Evolutionary conservation across 2,113 vertebrate genomes (phyloP), one percentile per base, ranked within the genome.

Genomic region (Misgurnus mizolepis): DNA sequence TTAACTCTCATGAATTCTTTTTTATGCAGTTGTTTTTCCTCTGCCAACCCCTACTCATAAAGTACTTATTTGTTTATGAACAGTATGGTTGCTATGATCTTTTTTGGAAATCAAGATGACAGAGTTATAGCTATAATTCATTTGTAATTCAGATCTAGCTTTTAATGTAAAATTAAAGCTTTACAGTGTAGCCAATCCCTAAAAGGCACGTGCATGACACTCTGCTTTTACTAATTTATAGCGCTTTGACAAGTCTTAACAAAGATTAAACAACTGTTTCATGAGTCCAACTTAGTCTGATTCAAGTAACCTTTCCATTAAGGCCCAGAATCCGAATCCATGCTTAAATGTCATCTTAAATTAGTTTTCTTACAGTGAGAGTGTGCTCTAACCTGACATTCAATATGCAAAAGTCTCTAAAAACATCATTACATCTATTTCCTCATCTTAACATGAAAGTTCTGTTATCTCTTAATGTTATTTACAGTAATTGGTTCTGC

Each of bases 391-490:
- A 75, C 58, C 62, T 73, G n/a, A 64, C 58, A 47, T 22, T 18
- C 27, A 40, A 61, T 22, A 17, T 62, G 40, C 47, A 64, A 64
- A 75, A 62, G 27, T 18, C 27, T 27, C 72, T 62, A 18, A 58
- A 58, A 58, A 18, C 1, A 58, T 58, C 5, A 18, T 6, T 3
- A 47, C 4, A 10, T 66, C 17, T 14, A 7, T 56, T 72, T 60
- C 64, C 43, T 58, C 49, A 47, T 77, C 76, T 79, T 18, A 61
- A 83, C 80, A 72, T 84, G 78, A 89, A 87, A 84, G 86, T 87
- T 85, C 79, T 77, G 87, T 83, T 86, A 85, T 80, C 67, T 39
- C 68, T 77, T 66, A 66, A 77, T 60, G 82, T 91, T 87, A 34
- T 34, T 34, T 34, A 34, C 27, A 89, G 88, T 90, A 88, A 90